Conservation (phyloP, 1,140 invertebrate species). For the Alviniconcha marisindica region DNA sequence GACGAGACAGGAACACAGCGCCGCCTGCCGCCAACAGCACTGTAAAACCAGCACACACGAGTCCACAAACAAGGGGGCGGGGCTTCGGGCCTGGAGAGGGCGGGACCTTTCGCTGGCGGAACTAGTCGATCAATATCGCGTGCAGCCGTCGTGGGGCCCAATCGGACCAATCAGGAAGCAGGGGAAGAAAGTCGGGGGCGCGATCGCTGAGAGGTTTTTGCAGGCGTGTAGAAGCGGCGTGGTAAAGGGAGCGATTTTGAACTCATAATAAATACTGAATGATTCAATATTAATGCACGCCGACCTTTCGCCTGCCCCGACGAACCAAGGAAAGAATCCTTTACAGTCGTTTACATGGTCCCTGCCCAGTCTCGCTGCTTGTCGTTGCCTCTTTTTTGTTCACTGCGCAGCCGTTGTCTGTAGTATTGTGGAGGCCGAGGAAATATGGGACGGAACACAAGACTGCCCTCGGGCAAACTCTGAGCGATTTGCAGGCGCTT, state of each 20-base stretch:
- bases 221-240: neutral
- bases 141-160: neutral
- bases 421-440: too few relatives aligned
- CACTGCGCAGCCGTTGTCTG: too few relatives aligned
- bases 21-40: constrained; percentile 12
- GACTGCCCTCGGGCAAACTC: too few relatives aligned
- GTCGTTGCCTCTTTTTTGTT: too few relatives aligned
- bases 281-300: constrained; percentile 30
- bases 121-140: constrained; percentile 36
- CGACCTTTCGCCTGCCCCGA: constrained; percentile 9
- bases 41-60: constrained; percentile 26
- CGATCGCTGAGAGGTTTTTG: neutral
- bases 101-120: constrained; percentile 1
- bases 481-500: too few relatives aligned
- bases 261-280: neutral
- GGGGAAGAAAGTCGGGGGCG: neutral
- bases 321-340: constrained; percentile 25
- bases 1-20: constrained; percentile 14
- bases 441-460: too few relatives aligned
- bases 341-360: constrained; percentile 24
- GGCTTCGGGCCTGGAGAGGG: neutral
- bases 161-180: constrained; percentile 9
- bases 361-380: too few relatives aligned
- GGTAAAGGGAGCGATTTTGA: neutral
- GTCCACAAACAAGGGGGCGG: constrained; percentile 28